Evolutionary conservation across 2,888 invertebrate species (phyloP), one percentile per base, ranked within the genome.

Genomic region (Lasioglossum villosulum): DNA sequence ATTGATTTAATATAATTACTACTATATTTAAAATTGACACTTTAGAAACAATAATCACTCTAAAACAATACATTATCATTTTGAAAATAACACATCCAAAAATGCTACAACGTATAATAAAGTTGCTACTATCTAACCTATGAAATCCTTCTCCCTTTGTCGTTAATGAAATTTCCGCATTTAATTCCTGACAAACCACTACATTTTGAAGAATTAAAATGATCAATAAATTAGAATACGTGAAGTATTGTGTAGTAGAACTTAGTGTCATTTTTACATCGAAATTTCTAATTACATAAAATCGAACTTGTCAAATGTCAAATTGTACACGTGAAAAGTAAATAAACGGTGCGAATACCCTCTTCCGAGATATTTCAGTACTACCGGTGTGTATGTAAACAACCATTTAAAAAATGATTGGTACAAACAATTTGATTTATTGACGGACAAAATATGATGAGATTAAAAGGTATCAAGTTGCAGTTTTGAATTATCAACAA

Each of bases 61-160:
- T 27, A 59, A 59, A 27, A 27, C 4, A 27, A 59, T 6, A 14
- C 27, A 59, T 56, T 56, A 19, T 23, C 52, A 52, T 52, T 52
- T 52, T 52, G 23, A 23, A 52, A 52, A 52, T 0, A 23, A 3
- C 2, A 52, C 5, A 52, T 52, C 2, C 23, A 52, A 52, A 45
- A 16, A 45, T 45, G 19, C 19, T 48, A 48, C 6, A 48, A 48
- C 6, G 23, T 48, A 48, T 48, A 48, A 23, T 48, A 48, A 48
- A 23, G 2, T 52, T 52, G 52, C 48, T n/a, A 76, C 19, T 72
- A 27, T 59, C 87, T 93, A 92, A 95, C 94, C 94, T 95, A 89
- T 94, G 94, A 92, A 94, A 94, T 86, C 94, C 94, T 56, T 91
- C 88, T 68, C 94, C 94, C 45, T 92, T 89, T 4, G 94, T 90